A percentile compares a stretch with the other conserved stretches of the same genome.
Evolutionary conservation across 2,113 vertebrate genomes (phyloP).

Genomic region (Bos taurus): ARS-UCD2.0 NC_037339.1:25593501-25594000

Average conservation of each 20-base stretch:
- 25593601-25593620: neutral
- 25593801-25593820: neutral
- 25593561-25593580: neutral
- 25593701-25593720: neutral
- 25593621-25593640: neutral
- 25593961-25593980: neutral
- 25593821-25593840: neutral
- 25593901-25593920: neutral
- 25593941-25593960: neutral
- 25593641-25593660: neutral
- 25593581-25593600: neutral
- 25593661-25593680: neutral
- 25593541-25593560: neutral
- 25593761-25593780: neutral
- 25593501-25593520: neutral
- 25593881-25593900: neutral
- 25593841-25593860: neutral
- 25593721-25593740: neutral
- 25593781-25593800: neutral
- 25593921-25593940: neutral
- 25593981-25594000: neutral
- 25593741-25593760: neutral
- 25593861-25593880: neutral
- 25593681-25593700: neutral
- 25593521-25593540: too few relatives aligned